Evolutionary conservation across 2,797 vertebrate genomes (phyloP).

Genomic region (Peromyscus nudipes): DNA sequence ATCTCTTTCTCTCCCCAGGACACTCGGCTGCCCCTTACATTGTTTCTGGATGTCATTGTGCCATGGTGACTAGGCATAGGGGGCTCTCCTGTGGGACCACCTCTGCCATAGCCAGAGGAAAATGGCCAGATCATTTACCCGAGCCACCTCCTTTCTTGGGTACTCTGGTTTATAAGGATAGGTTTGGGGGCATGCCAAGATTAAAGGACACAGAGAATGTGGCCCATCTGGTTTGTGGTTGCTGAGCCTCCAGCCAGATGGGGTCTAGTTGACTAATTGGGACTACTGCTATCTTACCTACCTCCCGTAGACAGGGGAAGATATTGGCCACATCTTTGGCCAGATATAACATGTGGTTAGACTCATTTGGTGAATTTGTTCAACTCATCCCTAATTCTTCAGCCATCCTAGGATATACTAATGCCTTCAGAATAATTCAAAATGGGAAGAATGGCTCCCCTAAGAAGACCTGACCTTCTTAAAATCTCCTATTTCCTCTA

Average conservation of each 20-base stretch:
- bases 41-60: neutral
- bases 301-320: neutral
- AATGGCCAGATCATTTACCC: neutral
- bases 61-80: neutral
- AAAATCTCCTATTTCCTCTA: neutral
- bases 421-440: neutral
- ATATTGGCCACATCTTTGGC: neutral
- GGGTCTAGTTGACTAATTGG: neutral
- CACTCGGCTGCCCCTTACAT: too few species aligned
- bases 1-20: neutral
- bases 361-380: neutral
- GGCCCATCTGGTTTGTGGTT: neutral
- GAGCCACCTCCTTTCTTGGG: neutral
- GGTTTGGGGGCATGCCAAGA: neutral
- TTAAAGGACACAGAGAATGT: neutral
- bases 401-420: neutral
- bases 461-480: neutral
- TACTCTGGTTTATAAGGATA: neutral
- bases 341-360: neutral
- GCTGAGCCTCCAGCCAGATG: neutral
- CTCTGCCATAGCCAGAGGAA: neutral
- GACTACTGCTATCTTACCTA: neutral
- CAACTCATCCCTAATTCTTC: too few species aligned
- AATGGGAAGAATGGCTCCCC: neutral
- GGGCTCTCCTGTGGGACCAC: neutral